Percentiles rank a stretch among this genome's conserved stretches.
phyloP scores from a whole-genome alignment of 2,888 invertebrate species.

The Synanthedon formicaeformis region DNA sequence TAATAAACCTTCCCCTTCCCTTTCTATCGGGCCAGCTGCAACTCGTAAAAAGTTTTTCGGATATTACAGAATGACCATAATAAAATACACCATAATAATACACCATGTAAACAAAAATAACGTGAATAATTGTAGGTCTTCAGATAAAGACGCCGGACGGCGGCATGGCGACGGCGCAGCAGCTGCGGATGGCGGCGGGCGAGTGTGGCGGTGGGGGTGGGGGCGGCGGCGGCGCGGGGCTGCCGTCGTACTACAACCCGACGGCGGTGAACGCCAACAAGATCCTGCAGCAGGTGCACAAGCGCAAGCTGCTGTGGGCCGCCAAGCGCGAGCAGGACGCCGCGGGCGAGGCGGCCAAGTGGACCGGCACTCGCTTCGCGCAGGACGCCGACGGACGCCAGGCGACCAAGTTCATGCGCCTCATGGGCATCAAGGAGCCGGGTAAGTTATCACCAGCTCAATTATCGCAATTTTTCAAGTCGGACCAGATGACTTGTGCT shows the following conservation, averaged over 20 bases:
- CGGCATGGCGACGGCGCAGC: conserved; percentile 68
- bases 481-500: too few relatives aligned
- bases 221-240: conserved; percentile 7
- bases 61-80: too few relatives aligned
- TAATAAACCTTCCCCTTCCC: too few relatives aligned
- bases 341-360: conserved; percentile 66
- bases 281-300: conserved; percentile 88
- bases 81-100: too few relatives aligned
- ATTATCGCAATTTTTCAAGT: too few relatives aligned
- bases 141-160: conserved; percentile 68
- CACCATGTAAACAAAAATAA: too few relatives aligned
- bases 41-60: too few relatives aligned
- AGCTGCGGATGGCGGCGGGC: conserved; percentile 39
- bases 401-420: conserved; percentile 93
- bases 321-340: conserved; percentile 74
- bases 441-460: conserved; percentile 18
- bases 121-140: conserved; percentile 42
- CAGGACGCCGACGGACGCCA: conserved; percentile 93
- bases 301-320: conserved; percentile 92
- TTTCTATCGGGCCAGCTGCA: too few relatives aligned
- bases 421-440: conserved; percentile 92
- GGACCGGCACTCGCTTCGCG: conserved; percentile 89
- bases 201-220: conserved; percentile 21
- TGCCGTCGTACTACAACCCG: conserved; percentile 82
- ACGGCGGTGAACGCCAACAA: conserved; percentile 81